A percentile compares a stretch with the other conserved stretches of the same genome.
Evolutionary conservation across 2,113 vertebrate species (phyloP).

Genomic region (Cephalopterus ornatus): DNA sequence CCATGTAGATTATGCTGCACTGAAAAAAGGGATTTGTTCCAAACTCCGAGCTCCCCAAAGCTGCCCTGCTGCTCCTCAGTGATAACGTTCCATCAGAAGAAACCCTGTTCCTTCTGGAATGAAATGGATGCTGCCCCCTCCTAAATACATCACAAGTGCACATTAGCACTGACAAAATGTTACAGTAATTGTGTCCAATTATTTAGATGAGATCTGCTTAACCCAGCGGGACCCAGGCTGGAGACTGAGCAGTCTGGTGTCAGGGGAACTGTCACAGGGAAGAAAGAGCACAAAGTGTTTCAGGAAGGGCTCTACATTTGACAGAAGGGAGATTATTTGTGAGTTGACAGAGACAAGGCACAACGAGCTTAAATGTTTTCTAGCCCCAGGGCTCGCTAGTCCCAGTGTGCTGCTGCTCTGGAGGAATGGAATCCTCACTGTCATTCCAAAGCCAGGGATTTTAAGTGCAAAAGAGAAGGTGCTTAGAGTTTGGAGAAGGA

Average conservation of each 20-base stretch:
- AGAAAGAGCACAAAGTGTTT: neutral
- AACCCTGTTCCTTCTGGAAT: neutral
- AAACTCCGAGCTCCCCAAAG: neutral
- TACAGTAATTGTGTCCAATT: neutral
- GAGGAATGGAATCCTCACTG: neutral
- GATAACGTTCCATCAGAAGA: neutral
- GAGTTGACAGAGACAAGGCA: neutral
- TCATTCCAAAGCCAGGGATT: neutral
- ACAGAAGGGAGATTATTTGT: neutral
- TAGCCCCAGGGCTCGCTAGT: neutral
- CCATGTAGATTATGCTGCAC: neutral
- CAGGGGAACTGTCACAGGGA: neutral
- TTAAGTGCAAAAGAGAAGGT: neutral
- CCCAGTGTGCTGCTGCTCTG: neutral
- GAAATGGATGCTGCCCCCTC: neutral
- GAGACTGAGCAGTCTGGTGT: neutral
- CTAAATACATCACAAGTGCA: neutral
- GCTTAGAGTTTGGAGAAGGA: neutral
- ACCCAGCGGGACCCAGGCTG: neutral
- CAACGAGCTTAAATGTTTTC: neutral
- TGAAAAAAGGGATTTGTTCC: slow-evolving; percentile 33
- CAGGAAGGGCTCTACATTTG: neutral
- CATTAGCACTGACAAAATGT: neutral
- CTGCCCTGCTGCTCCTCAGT: neutral
- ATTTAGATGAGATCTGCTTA: neutral